Evolutionary conservation across 2,888 invertebrate species (phyloP).

Genomic region (Esperia sulphurella): DNA sequence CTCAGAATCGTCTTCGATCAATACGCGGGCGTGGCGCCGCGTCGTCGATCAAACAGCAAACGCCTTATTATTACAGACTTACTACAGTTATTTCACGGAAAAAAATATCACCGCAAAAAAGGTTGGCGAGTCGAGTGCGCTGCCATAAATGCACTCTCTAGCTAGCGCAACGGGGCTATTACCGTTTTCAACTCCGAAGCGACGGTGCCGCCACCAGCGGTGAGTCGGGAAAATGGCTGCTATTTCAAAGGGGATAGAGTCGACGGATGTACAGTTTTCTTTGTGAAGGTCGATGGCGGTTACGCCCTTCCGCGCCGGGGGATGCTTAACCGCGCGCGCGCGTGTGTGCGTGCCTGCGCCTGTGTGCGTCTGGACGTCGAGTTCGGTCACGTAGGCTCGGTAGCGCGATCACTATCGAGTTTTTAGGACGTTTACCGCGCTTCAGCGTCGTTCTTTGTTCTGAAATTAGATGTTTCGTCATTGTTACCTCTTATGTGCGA

Average conservation of each 20-base stretch:
- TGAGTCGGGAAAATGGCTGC: slow-evolving; percentile 22
- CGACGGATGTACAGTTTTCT: slow-evolving; percentile 58
- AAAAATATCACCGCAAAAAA: slow-evolving; percentile 58
- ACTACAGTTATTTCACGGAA: slow-evolving; percentile 48
- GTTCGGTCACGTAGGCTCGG: slow-evolving; percentile 74
- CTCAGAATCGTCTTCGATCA: neutral
- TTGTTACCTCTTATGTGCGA: neutral
- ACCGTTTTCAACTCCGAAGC: slow-evolving; percentile 21
- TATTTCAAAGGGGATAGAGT: slow-evolving; percentile 29
- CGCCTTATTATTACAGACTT: slow-evolving; percentile 10
- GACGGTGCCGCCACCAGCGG: slow-evolving; percentile 26
- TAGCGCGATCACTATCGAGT: slow-evolving; percentile 41
- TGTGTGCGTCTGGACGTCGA: slow-evolving; percentile 62
- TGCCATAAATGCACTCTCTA: slow-evolving; percentile 76
- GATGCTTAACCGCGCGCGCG: slow-evolving; percentile 53
- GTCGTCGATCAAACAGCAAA: slow-evolving; percentile 9
- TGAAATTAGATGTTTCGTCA: neutral
- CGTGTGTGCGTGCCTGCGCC: slow-evolving; percentile 43
- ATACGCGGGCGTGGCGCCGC: slow-evolving; percentile 1
- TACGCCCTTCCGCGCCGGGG: slow-evolving; percentile 31
- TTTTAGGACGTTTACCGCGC: slow-evolving; percentile 43
- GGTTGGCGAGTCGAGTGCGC: slow-evolving; percentile 61
- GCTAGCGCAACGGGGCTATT: slow-evolving; percentile 73
- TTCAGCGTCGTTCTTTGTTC: slow-evolving; percentile 27
- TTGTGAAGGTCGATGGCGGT: slow-evolving; percentile 70